Conservation (phyloP, 2,797 vertebrate genomes). For the Phylloscopus collybita region DNA sequence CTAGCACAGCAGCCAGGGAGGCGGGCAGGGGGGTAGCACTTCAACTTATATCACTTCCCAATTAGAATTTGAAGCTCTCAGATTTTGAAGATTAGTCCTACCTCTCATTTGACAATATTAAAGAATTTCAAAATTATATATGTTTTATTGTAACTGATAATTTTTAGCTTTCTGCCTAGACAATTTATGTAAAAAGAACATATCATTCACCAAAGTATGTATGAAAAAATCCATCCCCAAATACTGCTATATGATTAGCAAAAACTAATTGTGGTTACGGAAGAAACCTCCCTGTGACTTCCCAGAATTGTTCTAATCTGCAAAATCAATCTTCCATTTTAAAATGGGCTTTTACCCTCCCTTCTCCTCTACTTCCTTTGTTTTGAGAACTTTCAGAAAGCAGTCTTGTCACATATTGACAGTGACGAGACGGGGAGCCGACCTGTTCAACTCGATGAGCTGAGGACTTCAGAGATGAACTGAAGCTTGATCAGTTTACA, state of each 20-base stretch:
- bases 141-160: background rate
- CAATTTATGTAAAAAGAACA: background rate
- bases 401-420: conserved; percentile 35
- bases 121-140: background rate
- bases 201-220: background rate
- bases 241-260: background rate
- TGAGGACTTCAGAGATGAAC: conserved; percentile 23
- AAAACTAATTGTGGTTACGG: background rate
- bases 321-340: conserved; percentile 24
- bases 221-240: background rate
- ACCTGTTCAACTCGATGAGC: background rate
- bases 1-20: too few relatives aligned
- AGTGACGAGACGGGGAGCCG: background rate
- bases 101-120: background rate
- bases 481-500: background rate
- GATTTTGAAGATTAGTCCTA: background rate
- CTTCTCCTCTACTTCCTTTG: background rate
- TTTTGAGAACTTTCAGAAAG: conserved; percentile 36
- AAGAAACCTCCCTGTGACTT: background rate
- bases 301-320: background rate
- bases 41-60: background rate
- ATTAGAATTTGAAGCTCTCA: background rate
- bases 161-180: background rate
- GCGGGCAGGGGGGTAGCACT: too few relatives aligned
- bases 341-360: background rate